A percentile compares a stretch with the other conserved stretches of the same genome.
These are phyloP conservation scores for Chironomus tentans DNA, from an alignment of 2,888 invertebrate species.

Conservation along the genomic window DNA sequence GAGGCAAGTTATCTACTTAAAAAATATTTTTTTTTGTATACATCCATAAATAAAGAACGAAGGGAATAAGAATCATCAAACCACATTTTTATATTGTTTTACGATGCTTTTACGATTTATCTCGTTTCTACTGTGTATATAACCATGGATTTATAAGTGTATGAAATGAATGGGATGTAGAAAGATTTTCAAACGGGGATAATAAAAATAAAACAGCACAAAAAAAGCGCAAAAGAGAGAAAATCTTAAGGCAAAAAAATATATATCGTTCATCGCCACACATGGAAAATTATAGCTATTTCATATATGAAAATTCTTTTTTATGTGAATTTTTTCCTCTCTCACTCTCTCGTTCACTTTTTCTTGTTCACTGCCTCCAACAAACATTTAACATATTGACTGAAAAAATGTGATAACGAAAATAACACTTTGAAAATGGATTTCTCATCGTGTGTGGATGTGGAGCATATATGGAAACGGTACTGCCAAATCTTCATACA, in stretches of 20 bases:
- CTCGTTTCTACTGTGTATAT: background rate
- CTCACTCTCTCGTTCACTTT: background rate
- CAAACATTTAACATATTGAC: constrained; percentile 19
- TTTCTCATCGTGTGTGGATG: background rate
- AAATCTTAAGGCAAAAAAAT: background rate
- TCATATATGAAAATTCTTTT: background rate
- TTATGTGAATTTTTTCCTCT: background rate
- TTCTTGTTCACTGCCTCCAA: background rate
- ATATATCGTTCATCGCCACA: constrained; percentile 7
- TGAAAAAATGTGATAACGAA: constrained; percentile 7
- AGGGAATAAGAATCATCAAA: background rate
- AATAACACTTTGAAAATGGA: constrained; percentile 11
- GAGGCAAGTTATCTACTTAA: background rate
- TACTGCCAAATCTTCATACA: background rate
- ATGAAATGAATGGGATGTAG: background rate
- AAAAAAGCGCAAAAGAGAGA: background rate
- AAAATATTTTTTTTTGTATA: background rate
- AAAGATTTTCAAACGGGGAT: background rate
- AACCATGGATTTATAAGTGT: background rate
- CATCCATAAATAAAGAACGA: background rate
- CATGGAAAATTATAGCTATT: background rate
- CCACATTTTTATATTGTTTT: constrained; percentile 21
- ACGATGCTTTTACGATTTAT: constrained; percentile 21
- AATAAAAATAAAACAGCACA: background rate
- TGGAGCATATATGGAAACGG: background rate